phyloP scores from a whole-genome alignment of 2,113 vertebrate genomes.

The Tauraco erythrolophus region DNA sequence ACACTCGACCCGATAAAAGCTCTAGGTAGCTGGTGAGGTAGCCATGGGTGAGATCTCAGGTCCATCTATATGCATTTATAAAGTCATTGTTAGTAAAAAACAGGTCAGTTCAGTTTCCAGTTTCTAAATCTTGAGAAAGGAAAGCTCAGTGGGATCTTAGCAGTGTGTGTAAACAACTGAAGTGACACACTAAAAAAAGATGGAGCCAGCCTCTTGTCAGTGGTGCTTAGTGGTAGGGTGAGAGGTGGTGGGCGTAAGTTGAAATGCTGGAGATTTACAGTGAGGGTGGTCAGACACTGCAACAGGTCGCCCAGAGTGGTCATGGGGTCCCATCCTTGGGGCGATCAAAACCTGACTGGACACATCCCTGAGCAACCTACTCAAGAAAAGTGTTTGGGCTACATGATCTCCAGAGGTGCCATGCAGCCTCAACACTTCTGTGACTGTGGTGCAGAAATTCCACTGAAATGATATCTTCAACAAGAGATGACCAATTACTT shows the following conservation, averaged over 20 bases:
- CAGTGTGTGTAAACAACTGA: background rate
- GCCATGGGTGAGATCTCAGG: background rate
- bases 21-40: background rate
- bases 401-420: background rate
- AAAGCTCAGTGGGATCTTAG: background rate
- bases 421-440: background rate
- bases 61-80: background rate
- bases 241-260: background rate
- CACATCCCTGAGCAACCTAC: background rate
- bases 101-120: background rate
- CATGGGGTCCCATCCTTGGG: background rate
- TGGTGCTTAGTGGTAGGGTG: background rate
- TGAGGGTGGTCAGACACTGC: background rate
- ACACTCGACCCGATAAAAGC: background rate
- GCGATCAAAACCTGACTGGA: background rate
- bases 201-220: background rate
- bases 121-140: background rate
- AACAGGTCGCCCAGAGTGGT: background rate
- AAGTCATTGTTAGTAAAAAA: background rate
- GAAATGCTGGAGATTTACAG: background rate
- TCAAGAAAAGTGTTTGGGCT: background rate
- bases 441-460: background rate
- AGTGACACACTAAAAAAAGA: background rate
- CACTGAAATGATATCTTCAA: background rate
- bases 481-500: background rate